Evolutionary conservation across 2,113 vertebrate species (phyloP).

Genomic region (Phasianus colchicus): DNA sequence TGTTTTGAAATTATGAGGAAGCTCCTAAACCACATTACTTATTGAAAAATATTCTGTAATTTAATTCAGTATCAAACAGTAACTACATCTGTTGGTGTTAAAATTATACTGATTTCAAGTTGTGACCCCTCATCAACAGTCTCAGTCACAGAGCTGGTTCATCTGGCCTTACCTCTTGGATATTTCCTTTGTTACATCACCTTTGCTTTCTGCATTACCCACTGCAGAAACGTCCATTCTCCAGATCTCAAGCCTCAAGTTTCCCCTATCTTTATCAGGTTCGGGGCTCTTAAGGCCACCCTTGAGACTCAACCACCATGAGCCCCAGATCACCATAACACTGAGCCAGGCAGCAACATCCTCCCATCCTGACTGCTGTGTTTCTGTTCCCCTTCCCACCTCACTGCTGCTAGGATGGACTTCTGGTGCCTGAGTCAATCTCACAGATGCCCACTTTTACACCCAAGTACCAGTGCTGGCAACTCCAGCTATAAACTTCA

Average conservation of each 20-base stretch:
- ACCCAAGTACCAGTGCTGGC: rapidly evolving
- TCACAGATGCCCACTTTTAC: rapidly evolving
- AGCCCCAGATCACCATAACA: background rate
- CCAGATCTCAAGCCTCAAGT: background rate
- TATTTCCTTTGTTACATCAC: rapidly evolving
- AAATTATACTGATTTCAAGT: background rate
- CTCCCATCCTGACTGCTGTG: rapidly evolving
- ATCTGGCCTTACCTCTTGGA: background rate
- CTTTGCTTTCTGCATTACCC: rapidly evolving
- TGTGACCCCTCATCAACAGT: background rate
- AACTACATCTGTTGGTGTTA: background rate
- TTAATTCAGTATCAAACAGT: background rate
- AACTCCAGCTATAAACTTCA: background rate
- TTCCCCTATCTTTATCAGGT: background rate
- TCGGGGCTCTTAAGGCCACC: rapidly evolving
- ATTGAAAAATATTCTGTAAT: background rate
- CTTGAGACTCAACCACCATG: background rate
- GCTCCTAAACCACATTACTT: background rate
- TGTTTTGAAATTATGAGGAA: background rate
- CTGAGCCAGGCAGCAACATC: background rate
- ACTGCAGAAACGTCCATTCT: rapidly evolving
- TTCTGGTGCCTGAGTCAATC: rapidly evolving
- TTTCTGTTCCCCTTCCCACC: background rate
- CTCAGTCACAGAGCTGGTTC: background rate
- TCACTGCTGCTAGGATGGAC: rapidly evolving